These are phyloP conservation scores for Panzeria rudis DNA, from an alignment of 2,888 invertebrate genomes.

Conservation along the genomic window DNA sequence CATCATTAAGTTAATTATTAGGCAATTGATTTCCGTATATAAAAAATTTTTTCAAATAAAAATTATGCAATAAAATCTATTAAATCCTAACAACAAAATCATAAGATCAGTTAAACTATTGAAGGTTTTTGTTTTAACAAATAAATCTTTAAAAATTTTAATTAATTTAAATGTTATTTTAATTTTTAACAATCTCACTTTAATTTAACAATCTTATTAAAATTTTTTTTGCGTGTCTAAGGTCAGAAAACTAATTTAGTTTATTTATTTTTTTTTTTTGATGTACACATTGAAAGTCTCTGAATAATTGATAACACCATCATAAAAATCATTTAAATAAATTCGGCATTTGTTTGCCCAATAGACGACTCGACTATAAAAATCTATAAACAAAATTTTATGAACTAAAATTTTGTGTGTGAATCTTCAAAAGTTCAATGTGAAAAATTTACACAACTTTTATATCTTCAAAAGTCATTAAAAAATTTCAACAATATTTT, in stretches of 20 bases:
- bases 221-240: neutral
- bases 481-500: neutral
- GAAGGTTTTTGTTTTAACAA: neutral
- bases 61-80: neutral
- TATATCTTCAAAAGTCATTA: neutral
- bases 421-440: neutral
- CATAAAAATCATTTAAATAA: neutral
- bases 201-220: neutral
- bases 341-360: neutral
- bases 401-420: neutral
- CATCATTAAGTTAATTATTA: neutral
- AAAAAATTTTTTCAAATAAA: neutral
- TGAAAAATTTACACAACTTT: neutral
- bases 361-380: neutral
- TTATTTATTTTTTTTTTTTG: neutral
- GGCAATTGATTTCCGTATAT: neutral
- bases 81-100: neutral
- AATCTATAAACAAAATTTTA: neutral
- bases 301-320: slow-evolving; percentile 2
- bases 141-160: neutral
- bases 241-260: neutral
- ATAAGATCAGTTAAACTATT: slow-evolving; percentile 1
- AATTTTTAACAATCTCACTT: slow-evolving; percentile 1
- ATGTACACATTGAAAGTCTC: neutral
- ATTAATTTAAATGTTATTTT: neutral